Evolutionary conservation across 2,797 vertebrate genomes (phyloP).

Genomic region (Orestias chungarensis): DNA sequence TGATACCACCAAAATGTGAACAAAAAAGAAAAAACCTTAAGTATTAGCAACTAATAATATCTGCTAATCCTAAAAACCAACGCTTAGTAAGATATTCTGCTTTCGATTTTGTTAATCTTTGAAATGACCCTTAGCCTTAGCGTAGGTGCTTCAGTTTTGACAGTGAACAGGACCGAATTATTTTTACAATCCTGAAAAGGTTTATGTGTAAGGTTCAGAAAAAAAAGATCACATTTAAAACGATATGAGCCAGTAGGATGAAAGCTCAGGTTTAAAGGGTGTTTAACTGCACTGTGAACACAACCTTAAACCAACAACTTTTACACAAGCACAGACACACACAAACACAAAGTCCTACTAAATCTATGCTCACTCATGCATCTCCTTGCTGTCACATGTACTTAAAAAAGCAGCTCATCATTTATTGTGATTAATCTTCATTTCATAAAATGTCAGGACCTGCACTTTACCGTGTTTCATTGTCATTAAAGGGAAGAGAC

Average conservation of each 20-base stretch:
- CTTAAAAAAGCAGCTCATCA: constrained; percentile 67
- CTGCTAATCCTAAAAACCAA: neutral
- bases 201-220: neutral
- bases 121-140: too few relatives aligned
- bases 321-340: constrained; percentile 16
- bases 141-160: too few relatives aligned
- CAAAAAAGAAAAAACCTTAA: neutral
- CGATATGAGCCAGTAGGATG: neutral
- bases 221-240: neutral
- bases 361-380: constrained; percentile 63
- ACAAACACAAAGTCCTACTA: constrained; percentile 27
- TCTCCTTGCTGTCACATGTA: constrained; percentile 59
- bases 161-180: neutral
- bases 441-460: constrained; percentile 49
- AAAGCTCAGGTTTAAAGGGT: constrained; percentile 6
- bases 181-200: neutral
- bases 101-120: neutral
- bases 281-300: constrained; percentile 16
- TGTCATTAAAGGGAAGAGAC: constrained; percentile 50
- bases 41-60: neutral
- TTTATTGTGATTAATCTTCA: constrained; percentile 64
- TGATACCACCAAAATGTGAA: neutral
- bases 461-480: constrained; percentile 58
- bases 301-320: constrained; percentile 24
- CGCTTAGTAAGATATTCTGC: neutral